Conservation (phyloP, 2,888 invertebrate genomes). For the Lissonota sp. region DNA sequence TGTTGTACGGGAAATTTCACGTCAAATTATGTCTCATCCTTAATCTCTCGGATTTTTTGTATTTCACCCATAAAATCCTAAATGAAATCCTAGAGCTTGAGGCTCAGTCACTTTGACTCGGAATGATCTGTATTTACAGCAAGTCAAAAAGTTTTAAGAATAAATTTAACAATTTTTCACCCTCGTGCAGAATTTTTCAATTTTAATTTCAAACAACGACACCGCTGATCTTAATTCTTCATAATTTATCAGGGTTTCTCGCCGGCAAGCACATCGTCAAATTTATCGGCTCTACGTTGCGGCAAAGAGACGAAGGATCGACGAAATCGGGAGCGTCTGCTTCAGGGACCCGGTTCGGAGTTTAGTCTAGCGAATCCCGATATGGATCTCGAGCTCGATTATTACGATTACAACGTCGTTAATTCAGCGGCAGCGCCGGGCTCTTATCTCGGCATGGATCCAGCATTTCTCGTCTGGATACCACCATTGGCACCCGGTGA, state of each 20-base stretch:
- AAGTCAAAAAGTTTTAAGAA: too few species aligned
- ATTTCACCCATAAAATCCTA: too few species aligned
- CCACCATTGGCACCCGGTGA: constrained; percentile 91
- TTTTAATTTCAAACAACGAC: neutral
- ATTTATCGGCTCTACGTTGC: constrained; percentile 74
- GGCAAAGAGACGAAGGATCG: constrained; percentile 90
- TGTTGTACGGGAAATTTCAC: too few species aligned
- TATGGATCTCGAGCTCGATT: constrained; percentile 92
- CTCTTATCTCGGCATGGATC: constrained; percentile 95
- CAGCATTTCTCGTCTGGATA: constrained; percentile 94
- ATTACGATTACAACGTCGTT: constrained; percentile 95
- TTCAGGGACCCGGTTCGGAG: constrained; percentile 90
- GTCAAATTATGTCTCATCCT: too few species aligned
- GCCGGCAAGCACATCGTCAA: constrained; percentile 77
- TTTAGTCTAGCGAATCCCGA: constrained; percentile 91
- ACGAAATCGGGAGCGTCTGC: constrained; percentile 89
- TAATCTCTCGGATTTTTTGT: too few species aligned
- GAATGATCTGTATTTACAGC: too few species aligned
- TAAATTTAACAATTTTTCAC: too few species aligned
- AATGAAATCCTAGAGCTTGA: too few species aligned
- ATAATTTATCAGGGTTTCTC: constrained; percentile 74
- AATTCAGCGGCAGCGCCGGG: constrained; percentile 93
- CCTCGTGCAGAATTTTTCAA: neutral
- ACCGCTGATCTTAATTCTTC: neutral
- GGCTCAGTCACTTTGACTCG: too few species aligned